Evolutionary conservation across 1,140 invertebrate genomes (phyloP), one percentile per base, ranked within the genome.

Genomic region (Mercenaria mercenaria): DNA sequence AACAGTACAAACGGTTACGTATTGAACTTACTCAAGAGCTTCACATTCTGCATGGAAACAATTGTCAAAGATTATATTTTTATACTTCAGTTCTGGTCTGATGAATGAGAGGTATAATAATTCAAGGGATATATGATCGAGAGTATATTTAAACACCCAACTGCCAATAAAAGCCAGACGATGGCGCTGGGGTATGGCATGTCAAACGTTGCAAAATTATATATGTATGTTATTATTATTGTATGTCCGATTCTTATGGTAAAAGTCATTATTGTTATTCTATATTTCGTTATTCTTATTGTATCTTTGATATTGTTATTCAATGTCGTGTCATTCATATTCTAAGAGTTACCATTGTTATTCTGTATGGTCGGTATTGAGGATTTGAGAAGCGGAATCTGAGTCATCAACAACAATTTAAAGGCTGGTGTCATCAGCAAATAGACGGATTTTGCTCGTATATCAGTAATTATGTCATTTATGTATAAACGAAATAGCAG

Each of bases 31-130:
- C 29, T 85, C 83, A 29, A 85, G 10, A 37, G 41, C 32, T 13
- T 32, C 15, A 4, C 20, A 11, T 34, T 50, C 20, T 37, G 34
- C 18, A 15, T 74, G 15, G 13, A 29, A 8, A 39, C 47, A 56
- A 59, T 74, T 85, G n/a, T 41, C 20, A 34, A 8, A 72, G n/a
- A 72, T 23, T 4, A 72, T 37, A 41, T 72, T 23, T 18, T 15
- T 0, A 72, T 72, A 41, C 69, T 87, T 50, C 15, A 77, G 50
- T 23, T 77, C 32, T 29, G 72, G 84, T 29, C 84, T 10, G 41
- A 87, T 64, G 61, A 61, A 87, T 6, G 74, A 77, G 32, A 37
- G 41, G 26, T 87, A 64, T n/a, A 87, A 13, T 23, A n/a, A 77
- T 67, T 87, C 52, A 26, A 87, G 56, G 23, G 72, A 59, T 34